A percentile compares a stretch with the other conserved stretches of the same genome.
These are phyloP conservation scores for Synergus laeviventris DNA, from an alignment of 2,888 invertebrate genomes.

Conservation along the genomic window DNA sequence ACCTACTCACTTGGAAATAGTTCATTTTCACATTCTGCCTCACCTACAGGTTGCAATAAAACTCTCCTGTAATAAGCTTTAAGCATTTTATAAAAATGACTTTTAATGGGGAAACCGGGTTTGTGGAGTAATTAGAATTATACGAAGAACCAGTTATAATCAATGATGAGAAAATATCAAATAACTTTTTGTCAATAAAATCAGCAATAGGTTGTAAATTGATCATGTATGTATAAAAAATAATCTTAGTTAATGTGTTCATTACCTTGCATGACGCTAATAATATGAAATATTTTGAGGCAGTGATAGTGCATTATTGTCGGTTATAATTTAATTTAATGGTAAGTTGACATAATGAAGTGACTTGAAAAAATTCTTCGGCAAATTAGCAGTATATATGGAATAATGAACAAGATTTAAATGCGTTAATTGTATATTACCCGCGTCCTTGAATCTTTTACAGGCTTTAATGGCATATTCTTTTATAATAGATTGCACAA, in stretches of 20 bases:
- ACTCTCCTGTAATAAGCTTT: background rate
- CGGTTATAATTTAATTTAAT: background rate
- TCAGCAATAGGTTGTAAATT: too few species aligned
- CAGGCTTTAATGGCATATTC: background rate
- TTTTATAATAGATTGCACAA: background rate
- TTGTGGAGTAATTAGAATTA: background rate
- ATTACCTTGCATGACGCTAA: background rate
- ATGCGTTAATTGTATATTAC: background rate
- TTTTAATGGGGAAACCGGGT: background rate
- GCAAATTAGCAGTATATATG: background rate
- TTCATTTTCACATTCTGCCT: slow-evolving; percentile 1
- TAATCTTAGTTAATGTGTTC: background rate
- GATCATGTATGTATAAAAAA: too few species aligned
- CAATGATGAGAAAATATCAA: too few species aligned
- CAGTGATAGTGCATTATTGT: background rate
- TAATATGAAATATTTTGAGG: background rate
- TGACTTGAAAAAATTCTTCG: background rate
- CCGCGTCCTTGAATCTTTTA: background rate
- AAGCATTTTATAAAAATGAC: background rate
- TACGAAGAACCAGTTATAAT: too few species aligned
- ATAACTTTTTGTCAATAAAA: too few species aligned
- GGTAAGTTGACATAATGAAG: background rate
- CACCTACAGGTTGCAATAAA: background rate
- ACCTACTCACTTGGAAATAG: background rate
- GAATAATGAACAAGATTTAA: background rate